phyloP scores from a whole-genome alignment of 64 coral and sea anemone species.

The Actinia equina region DNA sequence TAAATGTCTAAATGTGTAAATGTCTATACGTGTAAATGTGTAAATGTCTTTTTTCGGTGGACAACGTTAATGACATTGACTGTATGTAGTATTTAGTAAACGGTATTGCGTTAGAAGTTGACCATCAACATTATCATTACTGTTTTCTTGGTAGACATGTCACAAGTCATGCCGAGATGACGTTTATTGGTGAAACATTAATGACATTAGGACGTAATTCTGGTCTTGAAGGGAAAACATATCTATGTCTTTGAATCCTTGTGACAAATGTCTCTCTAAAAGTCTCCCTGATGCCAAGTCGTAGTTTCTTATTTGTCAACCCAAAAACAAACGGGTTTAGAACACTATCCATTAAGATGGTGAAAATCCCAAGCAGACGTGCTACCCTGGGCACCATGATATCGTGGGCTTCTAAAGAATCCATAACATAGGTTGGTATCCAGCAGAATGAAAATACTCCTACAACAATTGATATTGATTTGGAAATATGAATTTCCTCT shows the following conservation, averaged over 20 bases:
- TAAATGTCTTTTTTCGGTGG: no score
- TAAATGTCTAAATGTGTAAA: no score
- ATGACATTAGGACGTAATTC: neutral
- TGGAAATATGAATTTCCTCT: slow-evolving; percentile 39
- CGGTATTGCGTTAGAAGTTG: neutral
- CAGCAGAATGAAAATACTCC: slow-evolving; percentile 50
- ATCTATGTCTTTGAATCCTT: neutral
- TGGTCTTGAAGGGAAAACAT: neutral
- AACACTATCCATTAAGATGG: slow-evolving; percentile 35
- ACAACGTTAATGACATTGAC: no score
- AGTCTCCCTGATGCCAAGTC: neutral
- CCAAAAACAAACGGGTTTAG: slow-evolving; percentile 51
- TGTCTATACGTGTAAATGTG: no score
- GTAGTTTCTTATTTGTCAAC: slow-evolving; percentile 22
- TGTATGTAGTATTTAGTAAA: no score
- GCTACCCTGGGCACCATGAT: slow-evolving; percentile 21
- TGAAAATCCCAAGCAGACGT: slow-evolving; percentile 44
- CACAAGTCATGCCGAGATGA: neutral
- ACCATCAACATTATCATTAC: no score
- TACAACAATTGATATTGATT: slow-evolving; percentile 46
- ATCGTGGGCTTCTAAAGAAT: slow-evolving; percentile 29
- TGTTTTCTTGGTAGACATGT: no score
- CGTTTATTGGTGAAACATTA: neutral
- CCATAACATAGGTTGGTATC: slow-evolving; percentile 48
- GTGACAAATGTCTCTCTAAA: neutral